Conservation (phyloP, 2,113 vertebrate genomes). For the Apeltes quadracus region DNA sequence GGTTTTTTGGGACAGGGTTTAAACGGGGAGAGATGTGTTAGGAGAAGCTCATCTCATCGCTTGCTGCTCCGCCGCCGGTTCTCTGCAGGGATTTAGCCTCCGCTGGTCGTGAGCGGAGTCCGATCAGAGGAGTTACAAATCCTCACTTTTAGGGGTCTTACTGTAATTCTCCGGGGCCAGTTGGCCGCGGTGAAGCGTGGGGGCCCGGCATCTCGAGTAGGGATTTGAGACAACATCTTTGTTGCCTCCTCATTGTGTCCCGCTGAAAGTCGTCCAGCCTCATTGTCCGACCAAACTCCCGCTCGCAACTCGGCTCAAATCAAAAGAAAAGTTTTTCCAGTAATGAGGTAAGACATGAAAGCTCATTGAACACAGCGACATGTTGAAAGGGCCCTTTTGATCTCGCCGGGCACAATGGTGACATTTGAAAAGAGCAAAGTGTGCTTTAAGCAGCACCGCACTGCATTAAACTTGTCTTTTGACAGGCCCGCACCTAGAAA, state of each 20-base stretch:
- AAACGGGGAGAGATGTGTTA: conserved; percentile 36
- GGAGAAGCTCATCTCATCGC: conserved; percentile 49
- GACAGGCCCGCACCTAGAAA: conserved; percentile 76
- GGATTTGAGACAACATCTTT: conserved; percentile 82
- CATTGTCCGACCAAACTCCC: conserved; percentile 76
- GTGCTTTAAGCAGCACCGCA: conserved; percentile 70
- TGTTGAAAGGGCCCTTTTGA: conserved; percentile 81
- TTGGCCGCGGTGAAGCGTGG: conserved; percentile 43
- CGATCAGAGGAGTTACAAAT: conserved; percentile 79
- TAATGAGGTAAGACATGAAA: conserved; percentile 82
- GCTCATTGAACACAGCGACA: conserved; percentile 65
- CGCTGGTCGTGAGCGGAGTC: conserved; percentile 70
- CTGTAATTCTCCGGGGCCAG: conserved; percentile 73
- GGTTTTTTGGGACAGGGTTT: no score
- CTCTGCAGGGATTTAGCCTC: conserved; percentile 65
- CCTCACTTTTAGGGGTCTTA: conserved; percentile 73
- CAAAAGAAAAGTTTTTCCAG: conserved; percentile 80
- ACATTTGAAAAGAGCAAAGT: conserved; percentile 83
- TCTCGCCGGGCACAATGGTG: conserved; percentile 73
- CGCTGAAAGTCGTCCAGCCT: conserved; percentile 73
- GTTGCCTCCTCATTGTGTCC: conserved; percentile 73
- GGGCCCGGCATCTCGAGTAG: conserved; percentile 71
- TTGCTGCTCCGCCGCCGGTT: conserved; percentile 26
- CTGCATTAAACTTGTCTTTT: conserved; percentile 79
- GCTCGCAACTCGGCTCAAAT: conserved; percentile 76